A percentile compares a stretch with the other conserved stretches of the same genome.
Conservation (phyloP, 2,113 vertebrate genomes). For the Mormyrus lacerda region DNA sequence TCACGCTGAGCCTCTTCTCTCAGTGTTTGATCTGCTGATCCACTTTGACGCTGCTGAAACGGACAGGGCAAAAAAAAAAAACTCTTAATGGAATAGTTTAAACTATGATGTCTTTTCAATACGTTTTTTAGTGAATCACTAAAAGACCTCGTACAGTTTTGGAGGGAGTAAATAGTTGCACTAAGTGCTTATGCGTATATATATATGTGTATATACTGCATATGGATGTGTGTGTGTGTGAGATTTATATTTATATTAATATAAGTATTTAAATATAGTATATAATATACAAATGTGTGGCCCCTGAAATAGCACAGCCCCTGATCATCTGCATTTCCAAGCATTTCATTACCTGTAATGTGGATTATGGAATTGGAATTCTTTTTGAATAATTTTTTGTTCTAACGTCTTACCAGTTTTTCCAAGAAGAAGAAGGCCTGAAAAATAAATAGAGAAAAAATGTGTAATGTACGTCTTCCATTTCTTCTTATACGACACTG, state of each 20-base stretch:
- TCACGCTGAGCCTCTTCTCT: not conserved
- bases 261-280: too few relatives aligned
- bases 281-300: not conserved
- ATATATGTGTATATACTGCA: not conserved
- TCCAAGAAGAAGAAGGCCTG: not conserved
- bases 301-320: not conserved
- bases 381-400: not conserved
- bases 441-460: not conserved
- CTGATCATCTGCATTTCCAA: not conserved
- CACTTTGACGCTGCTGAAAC: slow-evolving; percentile 20
- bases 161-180: not conserved
- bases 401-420: not conserved
- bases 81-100: not conserved
- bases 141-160: not conserved
- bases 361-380: not conserved
- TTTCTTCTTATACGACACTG: not conserved
- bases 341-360: not conserved
- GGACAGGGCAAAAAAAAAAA: not conserved
- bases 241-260: not conserved
- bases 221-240: not conserved
- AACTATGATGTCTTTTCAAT: not conserved
- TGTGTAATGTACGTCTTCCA: not conserved
- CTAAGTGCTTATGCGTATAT: not conserved
- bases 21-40: slow-evolving; percentile 15
- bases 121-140: not conserved